Evolutionary conservation across 2,113 vertebrate genomes (phyloP).

Genomic region (Xiphophorus couchianus): DNA sequence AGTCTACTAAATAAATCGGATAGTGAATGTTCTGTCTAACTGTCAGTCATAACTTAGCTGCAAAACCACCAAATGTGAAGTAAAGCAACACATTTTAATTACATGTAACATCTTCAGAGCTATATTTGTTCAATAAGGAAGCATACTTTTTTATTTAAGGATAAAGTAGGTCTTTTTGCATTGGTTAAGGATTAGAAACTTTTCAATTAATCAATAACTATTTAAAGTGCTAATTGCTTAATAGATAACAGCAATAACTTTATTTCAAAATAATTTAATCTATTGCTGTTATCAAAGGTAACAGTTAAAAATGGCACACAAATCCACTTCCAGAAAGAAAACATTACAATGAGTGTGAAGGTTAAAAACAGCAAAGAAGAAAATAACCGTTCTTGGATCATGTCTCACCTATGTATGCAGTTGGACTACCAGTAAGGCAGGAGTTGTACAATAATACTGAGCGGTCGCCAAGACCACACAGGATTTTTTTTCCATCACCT

Average conservation of each 20-base stretch:
- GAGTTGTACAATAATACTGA: constrained; percentile 81
- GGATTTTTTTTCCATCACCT: constrained; percentile 87
- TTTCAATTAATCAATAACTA: no score
- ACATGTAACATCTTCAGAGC: not conserved
- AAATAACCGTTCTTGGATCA: constrained; percentile 15
- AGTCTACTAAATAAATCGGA: constrained; percentile 8
- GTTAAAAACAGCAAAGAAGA: constrained; percentile 23
- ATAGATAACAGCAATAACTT: no score
- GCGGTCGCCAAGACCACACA: constrained; percentile 86
- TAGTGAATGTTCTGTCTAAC: not conserved
- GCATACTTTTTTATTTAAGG: no score
- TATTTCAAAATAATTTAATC: no score
- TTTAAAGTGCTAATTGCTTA: no score
- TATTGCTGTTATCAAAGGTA: not conserved
- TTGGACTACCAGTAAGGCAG: constrained; percentile 70
- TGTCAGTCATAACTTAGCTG: not conserved
- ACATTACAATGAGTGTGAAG: not conserved
- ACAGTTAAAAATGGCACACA: not conserved
- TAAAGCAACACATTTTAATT: not conserved
- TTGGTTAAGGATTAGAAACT: no score
- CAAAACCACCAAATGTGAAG: not conserved
- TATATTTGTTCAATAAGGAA: not conserved
- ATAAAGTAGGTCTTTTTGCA: no score
- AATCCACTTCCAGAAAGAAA: not conserved
- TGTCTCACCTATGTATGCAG: constrained; percentile 84